A percentile compares a stretch with the other conserved stretches of the same genome.
Conservation (phyloP, 2,888 invertebrate species). For the Callyntrura sp. region DNA sequence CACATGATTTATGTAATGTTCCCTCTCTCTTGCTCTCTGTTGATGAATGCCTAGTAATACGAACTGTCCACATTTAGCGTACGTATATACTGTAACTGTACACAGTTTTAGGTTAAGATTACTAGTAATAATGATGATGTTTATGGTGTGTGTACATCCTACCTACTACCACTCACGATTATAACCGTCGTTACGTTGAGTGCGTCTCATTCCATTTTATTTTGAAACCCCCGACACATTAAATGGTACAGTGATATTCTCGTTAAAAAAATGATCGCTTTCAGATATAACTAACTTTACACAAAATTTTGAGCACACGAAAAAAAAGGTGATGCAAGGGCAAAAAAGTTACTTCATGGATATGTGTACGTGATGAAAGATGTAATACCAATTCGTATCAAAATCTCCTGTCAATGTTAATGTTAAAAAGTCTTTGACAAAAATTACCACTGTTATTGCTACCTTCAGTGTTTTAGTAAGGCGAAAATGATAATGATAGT, state of each 20-base stretch:
- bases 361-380: too few species aligned
- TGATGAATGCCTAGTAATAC: neutral
- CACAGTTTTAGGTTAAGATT: neutral
- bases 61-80: too few species aligned
- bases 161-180: neutral
- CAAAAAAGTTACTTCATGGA: neutral
- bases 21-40: neutral
- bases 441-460: neutral
- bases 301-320: neutral
- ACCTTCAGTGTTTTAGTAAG: neutral
- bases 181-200: too few species aligned
- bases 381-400: neutral
- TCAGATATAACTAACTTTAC: neutral
- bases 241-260: constrained; percentile 30
- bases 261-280: neutral
- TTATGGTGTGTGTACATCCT: neutral
- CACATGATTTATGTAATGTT: neutral
- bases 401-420: neutral
- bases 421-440: neutral
- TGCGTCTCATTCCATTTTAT: neutral
- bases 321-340: neutral
- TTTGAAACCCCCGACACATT: neutral
- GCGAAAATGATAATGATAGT: neutral
- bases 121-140: neutral
- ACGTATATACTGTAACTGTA: too few species aligned